Conservation (phyloP, 2,888 invertebrate genomes). For the Protula sp. region DNA sequence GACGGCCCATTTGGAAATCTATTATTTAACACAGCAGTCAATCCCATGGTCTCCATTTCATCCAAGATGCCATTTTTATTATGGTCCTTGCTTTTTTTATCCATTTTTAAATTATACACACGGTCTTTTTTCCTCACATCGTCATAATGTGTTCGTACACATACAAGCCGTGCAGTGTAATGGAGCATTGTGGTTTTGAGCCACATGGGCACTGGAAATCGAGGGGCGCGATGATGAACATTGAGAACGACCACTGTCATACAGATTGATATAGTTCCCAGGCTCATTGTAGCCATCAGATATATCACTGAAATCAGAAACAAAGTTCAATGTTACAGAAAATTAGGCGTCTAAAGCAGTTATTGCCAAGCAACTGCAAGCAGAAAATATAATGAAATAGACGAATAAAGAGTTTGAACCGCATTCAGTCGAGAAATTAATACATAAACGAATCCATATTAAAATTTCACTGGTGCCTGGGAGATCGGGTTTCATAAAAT, state of each 20-base stretch:
- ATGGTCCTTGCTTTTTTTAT: not conserved
- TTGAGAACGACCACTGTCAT: constrained; percentile 25
- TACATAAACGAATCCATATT: too few relatives aligned
- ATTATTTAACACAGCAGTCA: constrained; percentile 3
- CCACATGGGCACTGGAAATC: constrained; percentile 15
- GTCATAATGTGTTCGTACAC: constrained; percentile 4
- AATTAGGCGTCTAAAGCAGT: too few relatives aligned
- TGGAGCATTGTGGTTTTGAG: constrained; percentile 14
- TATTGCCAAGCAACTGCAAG: too few relatives aligned
- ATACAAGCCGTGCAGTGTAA: constrained; percentile 19
- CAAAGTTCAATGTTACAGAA: too few relatives aligned
- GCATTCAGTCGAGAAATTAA: too few relatives aligned
- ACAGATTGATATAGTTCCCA: constrained; percentile 26
- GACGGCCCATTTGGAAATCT: not conserved
- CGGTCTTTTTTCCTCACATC: not conserved
- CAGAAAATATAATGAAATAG: too few relatives aligned
- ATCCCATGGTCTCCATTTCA: constrained; percentile 15
- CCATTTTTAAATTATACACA: not conserved
- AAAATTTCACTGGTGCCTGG: too few relatives aligned
- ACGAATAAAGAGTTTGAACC: too few relatives aligned
- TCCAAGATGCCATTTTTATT: constrained; percentile 13
- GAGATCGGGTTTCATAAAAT: too few relatives aligned
- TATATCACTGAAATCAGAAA: constrained; percentile 21
- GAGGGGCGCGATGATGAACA: constrained; percentile 21
- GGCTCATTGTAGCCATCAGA: constrained; percentile 25